Evolutionary conservation across 92 coral and sea anemone genomes (phyloP).

Genomic region (Epizoanthus fatuus): DNA sequence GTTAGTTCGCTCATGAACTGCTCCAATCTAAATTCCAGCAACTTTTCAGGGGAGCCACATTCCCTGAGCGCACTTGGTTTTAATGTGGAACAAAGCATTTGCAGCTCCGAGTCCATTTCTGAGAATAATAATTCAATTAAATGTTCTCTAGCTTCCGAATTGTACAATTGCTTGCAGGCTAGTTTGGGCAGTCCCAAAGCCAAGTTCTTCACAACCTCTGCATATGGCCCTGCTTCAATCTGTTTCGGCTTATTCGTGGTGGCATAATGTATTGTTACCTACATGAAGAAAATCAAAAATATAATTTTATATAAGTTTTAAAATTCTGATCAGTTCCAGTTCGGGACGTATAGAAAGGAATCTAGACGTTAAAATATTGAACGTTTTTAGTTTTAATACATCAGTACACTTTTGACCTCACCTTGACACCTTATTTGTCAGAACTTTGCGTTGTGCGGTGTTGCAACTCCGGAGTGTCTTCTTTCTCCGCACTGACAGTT

Average conservation of each 20-base stretch:
- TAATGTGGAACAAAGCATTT: neutral
- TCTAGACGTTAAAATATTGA: neutral
- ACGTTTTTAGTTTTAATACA: neutral
- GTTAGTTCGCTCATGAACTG: slow-evolving; percentile 1
- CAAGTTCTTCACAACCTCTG: slow-evolving; percentile 10
- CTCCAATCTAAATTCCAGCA: slow-evolving; percentile 4
- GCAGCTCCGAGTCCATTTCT: slow-evolving; percentile 1
- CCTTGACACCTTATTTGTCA: neutral
- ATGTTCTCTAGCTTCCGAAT: slow-evolving; percentile 12
- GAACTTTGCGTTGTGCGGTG: slow-evolving; percentile 2
- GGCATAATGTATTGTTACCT: slow-evolving; percentile 11
- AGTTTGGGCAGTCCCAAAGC: slow-evolving; percentile 8
- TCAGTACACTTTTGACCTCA: neutral
- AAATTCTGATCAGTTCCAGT: slow-evolving; percentile 4
- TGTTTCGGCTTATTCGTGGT: slow-evolving; percentile 2
- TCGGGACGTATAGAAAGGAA: neutral
- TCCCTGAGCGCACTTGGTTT: neutral
- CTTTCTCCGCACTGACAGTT: slow-evolving; percentile 2
- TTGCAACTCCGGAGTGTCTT: neutral
- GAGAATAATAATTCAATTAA: slow-evolving; percentile 3
- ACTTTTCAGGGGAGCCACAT: slow-evolving; percentile 7
- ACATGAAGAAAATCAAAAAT: slow-evolving; percentile 1
- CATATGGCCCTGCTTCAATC: neutral
- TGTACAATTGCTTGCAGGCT: slow-evolving; percentile 4
- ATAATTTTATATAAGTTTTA: neutral